Percentiles rank a stretch among this genome's conserved stretches.
These are phyloP conservation scores for Papilio elwesi DNA, from an alignment of 2,888 invertebrate species.

Conservation along the genomic window DNA sequence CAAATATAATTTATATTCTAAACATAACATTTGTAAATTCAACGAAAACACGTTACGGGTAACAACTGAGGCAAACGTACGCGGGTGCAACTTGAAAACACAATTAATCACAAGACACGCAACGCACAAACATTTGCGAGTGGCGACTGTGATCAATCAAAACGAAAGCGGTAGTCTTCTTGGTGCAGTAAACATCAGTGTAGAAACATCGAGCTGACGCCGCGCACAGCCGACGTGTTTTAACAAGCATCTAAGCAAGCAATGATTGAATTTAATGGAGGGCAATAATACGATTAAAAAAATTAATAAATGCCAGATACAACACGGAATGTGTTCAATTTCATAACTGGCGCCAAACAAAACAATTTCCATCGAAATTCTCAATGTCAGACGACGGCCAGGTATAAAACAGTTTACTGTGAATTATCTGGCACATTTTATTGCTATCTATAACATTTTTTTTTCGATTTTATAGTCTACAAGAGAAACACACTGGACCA, in stretches of 20 bases:
- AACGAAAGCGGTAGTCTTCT: constrained; percentile 18
- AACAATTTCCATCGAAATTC: too few relatives aligned
- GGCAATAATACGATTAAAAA: constrained; percentile 71
- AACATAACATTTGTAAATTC: not conserved
- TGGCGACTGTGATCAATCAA: constrained; percentile 7
- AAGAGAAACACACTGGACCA: too few relatives aligned
- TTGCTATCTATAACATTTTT: not conserved
- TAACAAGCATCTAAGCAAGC: constrained; percentile 67
- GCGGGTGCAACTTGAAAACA: not conserved
- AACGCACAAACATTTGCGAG: constrained; percentile 16
- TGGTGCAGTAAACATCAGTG: constrained; percentile 42
- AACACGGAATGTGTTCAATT: constrained; percentile 53
- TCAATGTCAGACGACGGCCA: not conserved
- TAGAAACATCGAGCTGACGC: constrained; percentile 47
- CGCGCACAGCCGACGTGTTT: constrained; percentile 50
- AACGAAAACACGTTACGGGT: not conserved
- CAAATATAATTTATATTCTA: not conserved
- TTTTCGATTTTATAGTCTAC: not conserved
- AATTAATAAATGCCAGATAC: constrained; percentile 62
- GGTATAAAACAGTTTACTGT: not conserved
- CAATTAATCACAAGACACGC: not conserved
- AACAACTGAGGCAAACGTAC: not conserved
- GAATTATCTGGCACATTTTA: not conserved
- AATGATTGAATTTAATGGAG: constrained; percentile 74
- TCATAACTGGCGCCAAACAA: constrained; percentile 59